A percentile compares a stretch with the other conserved stretches of the same genome.
Evolutionary conservation across 2,797 vertebrate genomes (phyloP).

Genomic region (Schizopygopsis pylzovi): DNA sequence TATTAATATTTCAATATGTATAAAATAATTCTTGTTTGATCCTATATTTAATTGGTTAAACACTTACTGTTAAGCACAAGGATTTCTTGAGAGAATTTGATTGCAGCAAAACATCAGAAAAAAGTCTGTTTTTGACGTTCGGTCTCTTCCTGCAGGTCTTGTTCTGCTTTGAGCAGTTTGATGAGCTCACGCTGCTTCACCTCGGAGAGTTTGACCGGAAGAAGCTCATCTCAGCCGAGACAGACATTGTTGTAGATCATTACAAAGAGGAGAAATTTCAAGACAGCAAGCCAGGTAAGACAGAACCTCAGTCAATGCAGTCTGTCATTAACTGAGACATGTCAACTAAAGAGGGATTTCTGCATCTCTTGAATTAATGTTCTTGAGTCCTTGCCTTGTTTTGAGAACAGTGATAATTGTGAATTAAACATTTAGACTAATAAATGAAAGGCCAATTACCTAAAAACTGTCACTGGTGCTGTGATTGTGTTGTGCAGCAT

Average conservation of each 20-base stretch:
- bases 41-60: neutral
- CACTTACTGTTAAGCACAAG: no score
- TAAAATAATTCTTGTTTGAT: neutral
- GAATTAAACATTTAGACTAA: neutral
- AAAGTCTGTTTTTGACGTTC: neutral
- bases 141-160: conserved; percentile 81
- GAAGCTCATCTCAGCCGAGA: conserved; percentile 95
- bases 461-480: neutral
- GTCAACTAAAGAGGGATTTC: neutral
- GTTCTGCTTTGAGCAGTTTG: conserved; percentile 98
- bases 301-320: neutral
- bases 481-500: conserved; percentile 68
- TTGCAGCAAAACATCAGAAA: neutral
- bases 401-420: neutral
- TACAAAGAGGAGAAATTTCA: conserved; percentile 96
- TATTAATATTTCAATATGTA: neutral
- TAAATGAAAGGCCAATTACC: neutral
- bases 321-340: neutral
- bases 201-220: conserved; percentile 94
- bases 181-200: conserved; percentile 94
- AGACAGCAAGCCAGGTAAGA: conserved; percentile 81
- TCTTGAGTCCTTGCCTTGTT: neutral
- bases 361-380: neutral
- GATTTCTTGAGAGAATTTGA: neutral
- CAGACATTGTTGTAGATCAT: conserved; percentile 96